Evolutionary conservation across 2,797 vertebrate species (phyloP).

Genomic region (Brotula barbata): DNA sequence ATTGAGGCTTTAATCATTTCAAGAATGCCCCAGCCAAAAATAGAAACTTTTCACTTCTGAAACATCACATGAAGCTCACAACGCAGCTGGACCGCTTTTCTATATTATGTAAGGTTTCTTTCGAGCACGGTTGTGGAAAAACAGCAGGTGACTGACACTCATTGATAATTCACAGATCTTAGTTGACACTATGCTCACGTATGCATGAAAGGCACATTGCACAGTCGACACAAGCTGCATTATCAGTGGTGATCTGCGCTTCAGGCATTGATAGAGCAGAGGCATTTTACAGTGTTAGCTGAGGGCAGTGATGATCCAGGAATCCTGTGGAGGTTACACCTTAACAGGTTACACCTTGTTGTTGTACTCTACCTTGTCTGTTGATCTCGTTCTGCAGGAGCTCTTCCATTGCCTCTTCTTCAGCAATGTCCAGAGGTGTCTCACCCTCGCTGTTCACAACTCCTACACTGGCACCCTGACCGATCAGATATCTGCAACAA

Average conservation of each 20-base stretch:
- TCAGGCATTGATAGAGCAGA: neutral
- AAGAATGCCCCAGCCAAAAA: constrained; percentile 69
- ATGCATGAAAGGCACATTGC: no score
- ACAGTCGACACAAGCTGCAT: no score
- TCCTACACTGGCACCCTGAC: constrained; percentile 92
- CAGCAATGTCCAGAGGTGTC: constrained; percentile 96
- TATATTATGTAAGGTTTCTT: constrained; percentile 47
- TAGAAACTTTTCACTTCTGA: constrained; percentile 67
- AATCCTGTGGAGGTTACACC: neutral
- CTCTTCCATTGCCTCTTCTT: constrained; percentile 98
- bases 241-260: constrained; percentile 2
- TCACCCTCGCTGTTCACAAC: constrained; percentile 99
- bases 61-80: constrained; percentile 52
- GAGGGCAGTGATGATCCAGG: neutral
- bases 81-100: constrained; percentile 52
- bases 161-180: constrained; percentile 14
- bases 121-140: constrained; percentile 29
- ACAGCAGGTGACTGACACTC: constrained; percentile 29
- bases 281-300: neutral
- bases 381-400: constrained; percentile 98
- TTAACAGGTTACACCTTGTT: no score
- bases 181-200: constrained; percentile 38
- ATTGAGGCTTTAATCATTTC: constrained; percentile 52
- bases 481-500: constrained; percentile 89
- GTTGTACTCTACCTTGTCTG: constrained; percentile 85